A percentile compares a stretch with the other conserved stretches of the same genome.
Conservation (phyloP, 1,140 invertebrate genomes). For the Drosophila santomea region DNA sequence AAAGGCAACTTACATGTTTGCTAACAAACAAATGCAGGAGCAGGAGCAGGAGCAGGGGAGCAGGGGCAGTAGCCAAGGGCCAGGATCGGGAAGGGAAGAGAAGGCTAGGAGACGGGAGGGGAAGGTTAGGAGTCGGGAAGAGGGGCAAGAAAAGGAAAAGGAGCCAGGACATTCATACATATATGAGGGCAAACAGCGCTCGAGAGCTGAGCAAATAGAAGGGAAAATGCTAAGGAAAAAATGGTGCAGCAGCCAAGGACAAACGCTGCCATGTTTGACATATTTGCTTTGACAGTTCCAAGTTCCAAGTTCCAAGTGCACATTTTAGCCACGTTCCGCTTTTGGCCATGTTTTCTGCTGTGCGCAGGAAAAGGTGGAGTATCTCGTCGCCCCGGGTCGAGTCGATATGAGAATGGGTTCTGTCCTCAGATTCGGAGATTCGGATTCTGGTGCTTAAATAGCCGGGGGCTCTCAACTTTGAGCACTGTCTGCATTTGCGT, state of each 20-base stretch:
- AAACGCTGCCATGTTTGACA: constrained; percentile 76
- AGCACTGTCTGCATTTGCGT: constrained; percentile 63
- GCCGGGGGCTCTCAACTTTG: constrained; percentile 46
- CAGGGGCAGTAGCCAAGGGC: constrained; percentile 48
- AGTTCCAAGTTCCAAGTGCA: constrained; percentile 82
- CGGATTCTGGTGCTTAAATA: constrained; percentile 61
- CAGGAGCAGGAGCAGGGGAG: constrained; percentile 17
- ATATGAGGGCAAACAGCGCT: constrained; percentile 72
- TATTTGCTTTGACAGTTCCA: constrained; percentile 83
- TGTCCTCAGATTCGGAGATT: constrained; percentile 5
- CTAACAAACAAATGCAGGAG: constrained; percentile 79
- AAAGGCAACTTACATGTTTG: constrained; percentile 83
- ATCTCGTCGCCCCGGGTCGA: not conserved
- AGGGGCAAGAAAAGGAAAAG: constrained; percentile 17
- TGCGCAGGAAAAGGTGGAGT: constrained; percentile 25
- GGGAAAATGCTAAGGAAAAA: constrained; percentile 60
- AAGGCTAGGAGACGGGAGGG: too few relatives aligned
- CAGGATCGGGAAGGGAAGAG: not conserved
- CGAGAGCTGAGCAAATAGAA: constrained; percentile 79
- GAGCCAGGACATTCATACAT: constrained; percentile 59
- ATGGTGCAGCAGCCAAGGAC: constrained; percentile 66
- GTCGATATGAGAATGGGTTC: constrained; percentile 67
- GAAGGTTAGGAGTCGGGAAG: not conserved
- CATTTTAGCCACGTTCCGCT: constrained; percentile 75
- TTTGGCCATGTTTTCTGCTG: constrained; percentile 65